Evolutionary conservation across 2,113 vertebrate genomes (phyloP).

Genomic region (Herpailurus yagouaroundi): DNA sequence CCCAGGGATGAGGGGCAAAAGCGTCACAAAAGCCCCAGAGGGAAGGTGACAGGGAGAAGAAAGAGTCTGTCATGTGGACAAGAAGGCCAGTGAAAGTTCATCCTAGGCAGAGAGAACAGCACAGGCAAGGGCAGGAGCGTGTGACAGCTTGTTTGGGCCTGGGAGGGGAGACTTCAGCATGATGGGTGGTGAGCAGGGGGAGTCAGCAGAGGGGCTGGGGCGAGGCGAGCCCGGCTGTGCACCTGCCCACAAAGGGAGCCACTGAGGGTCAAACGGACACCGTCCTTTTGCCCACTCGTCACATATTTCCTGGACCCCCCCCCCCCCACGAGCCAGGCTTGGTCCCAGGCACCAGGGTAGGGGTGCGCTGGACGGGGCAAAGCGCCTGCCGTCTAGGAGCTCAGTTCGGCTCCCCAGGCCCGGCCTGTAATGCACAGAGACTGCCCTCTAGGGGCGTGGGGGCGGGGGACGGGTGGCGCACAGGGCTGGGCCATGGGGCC

Average conservation of each 20-base stretch:
- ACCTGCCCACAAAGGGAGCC: not conserved
- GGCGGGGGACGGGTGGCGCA: no score
- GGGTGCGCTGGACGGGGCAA: not conserved
- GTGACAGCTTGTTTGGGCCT: not conserved
- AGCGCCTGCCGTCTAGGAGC: not conserved
- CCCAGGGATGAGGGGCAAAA: not conserved
- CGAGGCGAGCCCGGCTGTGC: rapidly evolving
- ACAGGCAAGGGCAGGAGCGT: not conserved
- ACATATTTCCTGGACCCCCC: not conserved
- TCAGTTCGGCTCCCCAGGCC: no score
- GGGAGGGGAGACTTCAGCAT: rapidly evolving
- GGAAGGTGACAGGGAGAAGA: not conserved
- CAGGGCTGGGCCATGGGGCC: not conserved
- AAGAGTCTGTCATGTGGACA: not conserved
- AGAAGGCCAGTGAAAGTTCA: not conserved
- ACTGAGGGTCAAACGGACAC: rapidly evolving
- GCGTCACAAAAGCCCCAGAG: not conserved
- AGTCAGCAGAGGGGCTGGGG: rapidly evolving
- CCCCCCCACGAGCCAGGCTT: not conserved
- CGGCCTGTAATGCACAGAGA: not conserved
- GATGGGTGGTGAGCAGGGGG: not conserved
- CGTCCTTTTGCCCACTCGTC: not conserved
- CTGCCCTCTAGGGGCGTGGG: not conserved
- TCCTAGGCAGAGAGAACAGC: not conserved
- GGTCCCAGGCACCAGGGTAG: not conserved